These are phyloP conservation scores for Ibidorhyncha struthersii DNA, from an alignment of 2,113 vertebrate species.

Conservation along the genomic window DNA sequence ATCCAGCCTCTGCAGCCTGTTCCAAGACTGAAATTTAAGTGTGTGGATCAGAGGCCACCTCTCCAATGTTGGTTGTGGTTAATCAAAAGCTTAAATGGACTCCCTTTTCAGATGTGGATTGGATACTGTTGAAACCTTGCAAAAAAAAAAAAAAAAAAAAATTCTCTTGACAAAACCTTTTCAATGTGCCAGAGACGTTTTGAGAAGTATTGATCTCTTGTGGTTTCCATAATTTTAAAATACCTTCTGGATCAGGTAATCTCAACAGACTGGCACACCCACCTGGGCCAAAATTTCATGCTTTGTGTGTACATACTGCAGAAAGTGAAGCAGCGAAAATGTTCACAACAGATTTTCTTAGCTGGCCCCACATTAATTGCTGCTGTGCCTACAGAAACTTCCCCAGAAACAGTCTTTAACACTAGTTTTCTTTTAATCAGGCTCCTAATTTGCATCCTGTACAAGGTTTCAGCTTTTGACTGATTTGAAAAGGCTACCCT, in stretches of 20 bases:
- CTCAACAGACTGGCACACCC: constrained; percentile 33
- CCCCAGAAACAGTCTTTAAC: neutral
- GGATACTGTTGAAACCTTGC: neutral
- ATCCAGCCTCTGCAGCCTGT: neutral
- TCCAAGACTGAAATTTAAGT: neutral
- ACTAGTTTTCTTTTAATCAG: constrained; percentile 10
- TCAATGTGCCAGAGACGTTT: neutral
- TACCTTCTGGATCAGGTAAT: constrained; percentile 44
- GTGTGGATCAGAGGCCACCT: neutral
- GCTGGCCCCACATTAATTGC: constrained; percentile 11
- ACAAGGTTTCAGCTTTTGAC: neutral
- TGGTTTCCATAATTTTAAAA: constrained; percentile 39
- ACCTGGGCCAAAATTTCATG: constrained; percentile 25
- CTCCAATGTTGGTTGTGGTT: neutral
- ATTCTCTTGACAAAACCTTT: neutral
- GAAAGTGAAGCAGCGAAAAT: neutral
- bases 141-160: neutral
- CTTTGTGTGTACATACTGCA: neutral
- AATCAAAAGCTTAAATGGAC: neutral
- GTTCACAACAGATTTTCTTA: constrained; percentile 21
- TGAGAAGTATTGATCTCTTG: neutral
- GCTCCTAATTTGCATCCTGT: neutral
- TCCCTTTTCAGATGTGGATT: neutral
- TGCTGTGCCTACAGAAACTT: neutral
- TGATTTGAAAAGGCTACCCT: neutral